A percentile compares a stretch with the other conserved stretches of the same genome.
phyloP scores from a whole-genome alignment of 2,797 vertebrate genomes.

The Cryptoprocta ferox region DNA sequence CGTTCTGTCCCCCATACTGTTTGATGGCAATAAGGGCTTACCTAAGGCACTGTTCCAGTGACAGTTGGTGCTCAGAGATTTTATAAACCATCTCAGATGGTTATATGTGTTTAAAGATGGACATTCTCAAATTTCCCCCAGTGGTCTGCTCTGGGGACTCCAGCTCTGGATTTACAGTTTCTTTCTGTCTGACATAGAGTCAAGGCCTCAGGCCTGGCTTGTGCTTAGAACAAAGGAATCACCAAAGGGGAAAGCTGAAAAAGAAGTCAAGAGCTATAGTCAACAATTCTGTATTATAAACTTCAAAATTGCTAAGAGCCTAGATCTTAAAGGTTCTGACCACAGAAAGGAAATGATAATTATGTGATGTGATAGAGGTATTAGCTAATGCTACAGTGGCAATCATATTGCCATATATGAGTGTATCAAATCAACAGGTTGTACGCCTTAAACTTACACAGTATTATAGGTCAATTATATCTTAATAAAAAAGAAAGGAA shows the following conservation, averaged over 20 bases:
- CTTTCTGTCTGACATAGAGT: background rate
- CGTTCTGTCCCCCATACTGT: background rate
- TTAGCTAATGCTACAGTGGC: background rate
- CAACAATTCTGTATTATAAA: background rate
- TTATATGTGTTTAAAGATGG: conserved; percentile 1
- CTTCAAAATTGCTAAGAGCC: background rate
- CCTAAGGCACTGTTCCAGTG: background rate
- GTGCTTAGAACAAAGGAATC: background rate
- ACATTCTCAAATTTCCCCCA: background rate
- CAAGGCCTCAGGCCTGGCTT: background rate
- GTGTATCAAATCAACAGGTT: background rate
- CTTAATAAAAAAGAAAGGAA: background rate
- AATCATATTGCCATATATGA: background rate
- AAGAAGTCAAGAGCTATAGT: background rate
- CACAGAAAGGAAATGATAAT: background rate
- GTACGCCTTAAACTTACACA: background rate
- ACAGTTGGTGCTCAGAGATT: background rate
- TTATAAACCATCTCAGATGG: background rate
- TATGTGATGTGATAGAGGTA: background rate
- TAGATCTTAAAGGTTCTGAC: background rate
- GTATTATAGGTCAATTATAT: background rate
- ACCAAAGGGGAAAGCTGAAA: conserved; percentile 5
- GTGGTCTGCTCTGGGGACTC: background rate
- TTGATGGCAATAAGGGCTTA: background rate
- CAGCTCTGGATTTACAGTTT: background rate